phyloP scores from a whole-genome alignment of 2,113 vertebrate genomes.

The Crotalus viridis region DNA sequence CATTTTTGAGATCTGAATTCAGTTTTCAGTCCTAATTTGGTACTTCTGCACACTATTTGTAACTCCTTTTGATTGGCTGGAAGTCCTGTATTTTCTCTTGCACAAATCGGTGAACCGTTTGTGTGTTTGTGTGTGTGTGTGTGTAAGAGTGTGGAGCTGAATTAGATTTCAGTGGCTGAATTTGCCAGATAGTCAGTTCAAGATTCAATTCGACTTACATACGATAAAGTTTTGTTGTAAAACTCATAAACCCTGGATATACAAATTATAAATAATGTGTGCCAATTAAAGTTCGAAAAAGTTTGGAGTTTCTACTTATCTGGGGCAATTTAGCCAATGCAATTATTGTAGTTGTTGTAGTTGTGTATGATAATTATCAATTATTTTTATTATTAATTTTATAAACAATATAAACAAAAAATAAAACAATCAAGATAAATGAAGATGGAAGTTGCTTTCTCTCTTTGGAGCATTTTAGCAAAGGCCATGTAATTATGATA shows the following conservation, averaged over 20 bases:
- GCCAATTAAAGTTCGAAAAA: background rate
- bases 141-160: background rate
- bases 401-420: background rate
- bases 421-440: background rate
- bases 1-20: background rate
- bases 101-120: background rate
- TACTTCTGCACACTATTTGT: background rate
- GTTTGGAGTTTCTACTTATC: background rate
- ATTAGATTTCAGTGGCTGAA: background rate
- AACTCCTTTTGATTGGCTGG: background rate
- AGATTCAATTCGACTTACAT: background rate
- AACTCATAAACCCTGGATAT: background rate
- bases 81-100: background rate
- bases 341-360: background rate
- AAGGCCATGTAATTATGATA: background rate
- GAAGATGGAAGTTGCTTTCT: background rate
- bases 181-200: background rate
- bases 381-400: background rate
- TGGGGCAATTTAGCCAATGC: background rate
- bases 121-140: background rate
- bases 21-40: background rate
- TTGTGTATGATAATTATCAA: background rate
- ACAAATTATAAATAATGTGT: too few species aligned
- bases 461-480: background rate
- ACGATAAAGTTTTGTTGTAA: background rate